Evolutionary conservation across 2,888 invertebrate genomes (phyloP).

Genomic region (Cyrtodaria siliqua): DNA sequence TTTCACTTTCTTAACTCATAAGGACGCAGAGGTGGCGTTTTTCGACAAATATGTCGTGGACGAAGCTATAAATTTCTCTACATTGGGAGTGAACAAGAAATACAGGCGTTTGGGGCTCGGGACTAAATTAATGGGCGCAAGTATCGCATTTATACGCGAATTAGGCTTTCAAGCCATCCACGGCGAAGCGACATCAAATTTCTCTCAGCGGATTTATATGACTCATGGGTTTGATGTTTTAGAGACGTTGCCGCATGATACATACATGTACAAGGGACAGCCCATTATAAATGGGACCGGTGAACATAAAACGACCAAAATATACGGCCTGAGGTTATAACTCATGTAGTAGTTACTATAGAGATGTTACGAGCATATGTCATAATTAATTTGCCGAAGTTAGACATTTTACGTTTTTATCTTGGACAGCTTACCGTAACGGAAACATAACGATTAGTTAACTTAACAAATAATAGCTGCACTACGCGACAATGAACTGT

Average conservation of each 20-base stretch:
- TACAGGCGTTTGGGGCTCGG: conserved; percentile 45
- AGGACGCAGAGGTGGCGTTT: conserved; percentile 29
- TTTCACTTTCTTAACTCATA: conserved; percentile 34
- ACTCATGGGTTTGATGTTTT: conserved; percentile 34
- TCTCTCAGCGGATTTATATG: conserved; percentile 47
- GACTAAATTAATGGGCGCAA: conserved; percentile 28
- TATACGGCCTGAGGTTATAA: conserved; percentile 14
- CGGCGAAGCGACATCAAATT: conserved; percentile 48
- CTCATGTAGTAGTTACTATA: too few relatives aligned
- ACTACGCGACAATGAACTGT: too few relatives aligned
- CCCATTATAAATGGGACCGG: conserved; percentile 29
- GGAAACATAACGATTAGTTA: too few relatives aligned
- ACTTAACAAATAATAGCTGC: too few relatives aligned
- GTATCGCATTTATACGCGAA: conserved; percentile 37
- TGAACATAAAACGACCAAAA: conserved; percentile 35
- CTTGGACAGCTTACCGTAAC: too few relatives aligned
- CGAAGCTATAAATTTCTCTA: conserved; percentile 39
- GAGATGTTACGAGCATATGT: too few relatives aligned
- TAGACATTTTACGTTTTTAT: too few relatives aligned
- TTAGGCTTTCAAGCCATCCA: conserved; percentile 43
- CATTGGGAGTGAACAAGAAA: conserved; percentile 42
- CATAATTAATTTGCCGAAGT: too few relatives aligned
- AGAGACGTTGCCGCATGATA: conserved; percentile 29
- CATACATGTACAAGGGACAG: conserved; percentile 32
- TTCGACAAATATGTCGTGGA: conserved; percentile 18